Evolutionary conservation across 2,888 invertebrate species (phyloP).

Genomic region (Octodonta nipae): DNA sequence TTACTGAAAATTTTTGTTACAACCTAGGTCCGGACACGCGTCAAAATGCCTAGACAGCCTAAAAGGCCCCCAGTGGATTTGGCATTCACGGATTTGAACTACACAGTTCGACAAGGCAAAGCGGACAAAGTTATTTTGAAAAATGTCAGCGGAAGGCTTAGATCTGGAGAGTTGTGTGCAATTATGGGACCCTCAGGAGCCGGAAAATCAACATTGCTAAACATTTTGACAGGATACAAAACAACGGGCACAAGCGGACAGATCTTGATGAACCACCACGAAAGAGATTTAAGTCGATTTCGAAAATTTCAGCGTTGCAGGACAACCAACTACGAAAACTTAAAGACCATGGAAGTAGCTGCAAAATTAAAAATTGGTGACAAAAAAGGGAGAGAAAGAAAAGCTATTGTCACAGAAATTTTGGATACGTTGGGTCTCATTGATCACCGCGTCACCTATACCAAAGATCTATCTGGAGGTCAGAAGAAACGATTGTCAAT

Average conservation of each 20-base stretch:
- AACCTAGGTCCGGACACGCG: no score
- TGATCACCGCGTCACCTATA: constrained; percentile 80
- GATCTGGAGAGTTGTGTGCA: constrained; percentile 83
- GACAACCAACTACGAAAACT: constrained; percentile 86
- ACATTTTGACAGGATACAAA: constrained; percentile 89
- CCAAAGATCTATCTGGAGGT: constrained; percentile 83
- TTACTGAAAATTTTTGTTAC: no score
- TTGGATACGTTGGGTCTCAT: constrained; percentile 75
- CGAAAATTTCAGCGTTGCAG: constrained; percentile 92
- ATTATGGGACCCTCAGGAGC: constrained; percentile 97
- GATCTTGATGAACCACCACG: constrained; percentile 72
- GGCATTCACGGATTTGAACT: constrained; percentile 77
- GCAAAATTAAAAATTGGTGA: constrained; percentile 77
- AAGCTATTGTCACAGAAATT: constrained; percentile 81
- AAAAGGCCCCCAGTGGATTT: constrained; percentile 83
- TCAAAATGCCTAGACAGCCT: no score
- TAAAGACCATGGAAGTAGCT: constrained; percentile 88
- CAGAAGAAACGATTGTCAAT: constrained; percentile 91
- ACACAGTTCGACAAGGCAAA: constrained; percentile 77
- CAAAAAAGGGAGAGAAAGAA: constrained; percentile 56
- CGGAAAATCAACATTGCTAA: constrained; percentile 84
- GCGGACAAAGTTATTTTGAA: constrained; percentile 77
- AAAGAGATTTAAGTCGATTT: constrained; percentile 72
- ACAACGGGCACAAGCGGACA: constrained; percentile 69
- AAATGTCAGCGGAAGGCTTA: constrained; percentile 75